A percentile compares a stretch with the other conserved stretches of the same genome.
Conservation (phyloP, 2,888 invertebrate species). For the Melieria picta region DNA sequence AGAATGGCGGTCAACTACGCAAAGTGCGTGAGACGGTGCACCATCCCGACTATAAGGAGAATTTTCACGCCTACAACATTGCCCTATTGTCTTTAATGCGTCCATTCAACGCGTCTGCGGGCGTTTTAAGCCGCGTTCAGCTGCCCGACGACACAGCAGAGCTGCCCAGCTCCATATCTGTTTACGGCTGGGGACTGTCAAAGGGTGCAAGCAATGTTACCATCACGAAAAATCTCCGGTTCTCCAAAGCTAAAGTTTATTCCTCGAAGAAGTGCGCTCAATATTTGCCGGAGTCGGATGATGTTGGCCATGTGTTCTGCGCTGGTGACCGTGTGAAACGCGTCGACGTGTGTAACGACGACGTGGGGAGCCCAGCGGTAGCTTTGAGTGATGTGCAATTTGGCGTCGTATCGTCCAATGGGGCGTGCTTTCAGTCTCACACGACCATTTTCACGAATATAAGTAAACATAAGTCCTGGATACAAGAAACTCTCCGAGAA, state of each 20-base stretch:
- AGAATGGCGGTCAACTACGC: slow-evolving; percentile 36
- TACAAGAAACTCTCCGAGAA: slow-evolving; percentile 17
- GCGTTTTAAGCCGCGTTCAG: slow-evolving; percentile 5
- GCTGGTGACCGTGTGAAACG: slow-evolving; percentile 36
- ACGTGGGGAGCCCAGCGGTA: slow-evolving; percentile 35
- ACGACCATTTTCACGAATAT: slow-evolving; percentile 33
- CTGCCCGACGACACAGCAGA: slow-evolving; percentile 18
- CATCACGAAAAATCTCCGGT: slow-evolving; percentile 33
- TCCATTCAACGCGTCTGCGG: slow-evolving; percentile 18
- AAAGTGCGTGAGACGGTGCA: slow-evolving; percentile 22
- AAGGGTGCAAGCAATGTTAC: slow-evolving; percentile 11
- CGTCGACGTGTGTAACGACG: slow-evolving; percentile 37
- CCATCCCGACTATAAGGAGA: slow-evolving; percentile 32
- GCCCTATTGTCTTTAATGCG: slow-evolving; percentile 29
- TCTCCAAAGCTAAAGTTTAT: slow-evolving; percentile 35
- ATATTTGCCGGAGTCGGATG: slow-evolving; percentile 27
- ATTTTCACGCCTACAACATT: slow-evolving; percentile 30
- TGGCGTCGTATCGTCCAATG: slow-evolving; percentile 33
- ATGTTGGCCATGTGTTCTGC: slow-evolving; percentile 25
- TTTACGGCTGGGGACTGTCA: slow-evolving; percentile 37
- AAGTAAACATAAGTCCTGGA: slow-evolving; percentile 25
- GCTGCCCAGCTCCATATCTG: slow-evolving; percentile 25
- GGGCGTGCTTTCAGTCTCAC: slow-evolving; percentile 23
- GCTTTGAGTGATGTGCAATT: slow-evolving; percentile 15
- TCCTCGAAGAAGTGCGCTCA: slow-evolving; percentile 32